Percentiles rank a stretch among this genome's conserved stretches.
Evolutionary conservation across 2,113 vertebrate genomes (phyloP).

Genomic region (Pyrgilauda ruficollis): DNA sequence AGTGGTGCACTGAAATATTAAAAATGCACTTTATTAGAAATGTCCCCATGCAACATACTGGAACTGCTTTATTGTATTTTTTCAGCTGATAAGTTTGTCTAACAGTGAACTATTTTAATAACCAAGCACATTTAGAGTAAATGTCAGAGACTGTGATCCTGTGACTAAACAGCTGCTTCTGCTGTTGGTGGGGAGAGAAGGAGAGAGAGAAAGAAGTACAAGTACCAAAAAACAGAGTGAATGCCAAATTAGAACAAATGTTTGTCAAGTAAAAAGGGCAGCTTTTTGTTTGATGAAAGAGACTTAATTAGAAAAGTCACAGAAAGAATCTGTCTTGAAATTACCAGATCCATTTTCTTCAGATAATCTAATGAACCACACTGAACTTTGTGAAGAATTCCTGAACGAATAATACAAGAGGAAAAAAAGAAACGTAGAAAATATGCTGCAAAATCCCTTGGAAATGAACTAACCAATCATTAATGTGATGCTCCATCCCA

Average conservation of each 20-base stretch:
- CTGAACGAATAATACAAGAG: constrained; percentile 49
- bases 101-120: constrained; percentile 75
- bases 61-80: constrained; percentile 58
- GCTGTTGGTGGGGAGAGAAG: constrained; percentile 38
- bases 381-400: constrained; percentile 71
- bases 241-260: constrained; percentile 77
- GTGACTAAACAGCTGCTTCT: constrained; percentile 72
- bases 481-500: neutral
- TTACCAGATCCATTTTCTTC: constrained; percentile 63
- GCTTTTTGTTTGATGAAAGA: constrained; percentile 68
- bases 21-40: neutral
- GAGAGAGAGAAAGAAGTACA: constrained; percentile 6
- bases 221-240: constrained; percentile 55
- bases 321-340: constrained; percentile 62
- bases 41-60: neutral
- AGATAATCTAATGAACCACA: constrained; percentile 73
- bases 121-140: constrained; percentile 67
- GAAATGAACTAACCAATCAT: constrained; percentile 50
- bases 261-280: constrained; percentile 76
- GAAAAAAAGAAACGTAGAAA: neutral
- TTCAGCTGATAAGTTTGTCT: constrained; percentile 71
- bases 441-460: neutral
- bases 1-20: neutral
- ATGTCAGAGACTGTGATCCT: constrained; percentile 69
- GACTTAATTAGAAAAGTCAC: constrained; percentile 78